These are phyloP conservation scores for Lepidothrix coronata DNA, from an alignment of 2,113 vertebrate species.

Conservation along the genomic window DNA sequence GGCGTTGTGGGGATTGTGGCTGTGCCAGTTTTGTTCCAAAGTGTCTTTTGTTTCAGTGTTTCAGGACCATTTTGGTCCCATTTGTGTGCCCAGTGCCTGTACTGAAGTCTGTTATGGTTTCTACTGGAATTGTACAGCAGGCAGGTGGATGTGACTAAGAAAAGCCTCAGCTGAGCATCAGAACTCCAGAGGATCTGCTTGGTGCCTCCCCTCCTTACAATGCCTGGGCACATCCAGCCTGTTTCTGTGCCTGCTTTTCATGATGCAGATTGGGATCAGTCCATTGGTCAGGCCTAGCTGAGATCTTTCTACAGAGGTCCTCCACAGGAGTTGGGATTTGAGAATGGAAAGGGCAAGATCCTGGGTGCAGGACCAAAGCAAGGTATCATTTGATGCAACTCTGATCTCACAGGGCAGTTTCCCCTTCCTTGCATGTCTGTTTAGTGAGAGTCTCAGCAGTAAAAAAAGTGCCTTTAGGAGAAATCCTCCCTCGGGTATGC, in stretches of 20 bases:
- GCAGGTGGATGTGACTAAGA: not conserved
- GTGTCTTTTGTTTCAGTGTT: not conserved
- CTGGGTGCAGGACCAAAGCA: not conserved
- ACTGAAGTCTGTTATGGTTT: not conserved
- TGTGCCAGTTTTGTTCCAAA: slow-evolving; percentile 27
- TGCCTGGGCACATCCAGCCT: not conserved
- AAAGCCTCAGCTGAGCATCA: not conserved
- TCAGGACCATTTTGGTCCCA: not conserved
- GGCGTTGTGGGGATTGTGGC: slow-evolving; percentile 15
- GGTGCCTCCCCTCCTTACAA: not conserved
- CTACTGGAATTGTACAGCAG: not conserved
- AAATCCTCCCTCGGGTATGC: not conserved
- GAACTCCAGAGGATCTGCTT: not conserved
- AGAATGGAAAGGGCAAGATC: not conserved
- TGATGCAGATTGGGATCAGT: not conserved
- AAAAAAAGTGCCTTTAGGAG: not conserved
- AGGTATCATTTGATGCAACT: not conserved
- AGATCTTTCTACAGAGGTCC: not conserved
- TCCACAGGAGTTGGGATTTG: not conserved
- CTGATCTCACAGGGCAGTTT: not conserved
- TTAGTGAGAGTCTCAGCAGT: not conserved
- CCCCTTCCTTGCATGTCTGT: not conserved
- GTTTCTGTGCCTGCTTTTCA: accelerated
- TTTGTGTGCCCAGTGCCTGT: not conserved
- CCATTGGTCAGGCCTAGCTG: not conserved